Percentiles rank a stretch among this genome's conserved stretches.
phyloP scores from a whole-genome alignment of 1,140 invertebrate species.

The Polypedilum pembai region DNA sequence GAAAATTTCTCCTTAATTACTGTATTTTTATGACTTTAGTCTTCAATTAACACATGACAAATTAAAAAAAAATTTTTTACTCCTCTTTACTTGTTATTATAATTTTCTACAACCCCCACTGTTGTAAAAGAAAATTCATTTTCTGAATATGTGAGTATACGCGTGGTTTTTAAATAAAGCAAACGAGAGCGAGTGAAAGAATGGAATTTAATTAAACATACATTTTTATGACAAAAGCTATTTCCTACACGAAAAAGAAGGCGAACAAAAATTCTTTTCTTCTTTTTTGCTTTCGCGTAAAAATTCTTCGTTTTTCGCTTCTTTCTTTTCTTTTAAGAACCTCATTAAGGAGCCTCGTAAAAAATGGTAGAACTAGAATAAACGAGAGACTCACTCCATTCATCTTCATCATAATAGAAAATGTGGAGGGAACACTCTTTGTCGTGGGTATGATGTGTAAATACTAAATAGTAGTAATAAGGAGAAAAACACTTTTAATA shows the following conservation, averaged over 20 bases:
- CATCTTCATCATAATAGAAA: neutral
- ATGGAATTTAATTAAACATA: conserved; percentile 19
- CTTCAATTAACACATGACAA: too few species aligned
- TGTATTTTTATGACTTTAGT: too few species aligned
- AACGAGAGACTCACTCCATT: neutral
- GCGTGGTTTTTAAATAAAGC: conserved; percentile 18
- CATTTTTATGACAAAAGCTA: conserved; percentile 18
- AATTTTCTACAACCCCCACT: too few species aligned
- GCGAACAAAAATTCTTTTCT: neutral
- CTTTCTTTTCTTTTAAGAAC: neutral
- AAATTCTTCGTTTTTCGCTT: neutral
- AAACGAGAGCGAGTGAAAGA: neutral
- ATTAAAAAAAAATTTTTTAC: too few species aligned
- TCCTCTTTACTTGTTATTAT: too few species aligned
- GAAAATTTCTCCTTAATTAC: too few species aligned
- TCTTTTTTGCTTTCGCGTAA: neutral
- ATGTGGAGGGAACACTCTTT: neutral
- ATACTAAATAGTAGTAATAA: conserved; percentile 4
- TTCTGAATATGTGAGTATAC: too few species aligned
- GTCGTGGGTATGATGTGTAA: conserved; percentile 14
- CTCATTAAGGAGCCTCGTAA: conserved; percentile 2
- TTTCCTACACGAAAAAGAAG: conserved; percentile 8
- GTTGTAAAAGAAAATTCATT: too few species aligned
- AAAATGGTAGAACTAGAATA: neutral
- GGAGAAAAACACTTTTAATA: conserved; percentile 21